A percentile compares a stretch with the other conserved stretches of the same genome.
Evolutionary conservation across 35 echinoderm and acorn worm genomes (phyloP).

Genomic region (Lytechinus pictus): DNA sequence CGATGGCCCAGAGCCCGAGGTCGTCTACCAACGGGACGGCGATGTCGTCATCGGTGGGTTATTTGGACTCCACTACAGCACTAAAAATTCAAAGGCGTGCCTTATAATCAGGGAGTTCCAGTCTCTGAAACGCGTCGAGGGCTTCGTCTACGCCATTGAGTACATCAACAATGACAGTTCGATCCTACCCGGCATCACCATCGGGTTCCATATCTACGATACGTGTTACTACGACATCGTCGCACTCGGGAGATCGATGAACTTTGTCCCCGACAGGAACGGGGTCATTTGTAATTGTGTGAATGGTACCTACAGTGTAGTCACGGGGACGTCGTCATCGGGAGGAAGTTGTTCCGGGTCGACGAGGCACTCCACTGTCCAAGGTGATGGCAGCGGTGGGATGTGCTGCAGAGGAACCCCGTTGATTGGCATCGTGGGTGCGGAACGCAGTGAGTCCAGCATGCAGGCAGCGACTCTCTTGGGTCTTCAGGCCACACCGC

Average conservation of each 20-base stretch:
- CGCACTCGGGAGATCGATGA: constrained; percentile 57
- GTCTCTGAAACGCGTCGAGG: constrained; percentile 75
- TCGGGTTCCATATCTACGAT: constrained; percentile 92
- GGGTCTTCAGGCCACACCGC: constrained; percentile 63
- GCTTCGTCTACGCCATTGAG: constrained; percentile 72
- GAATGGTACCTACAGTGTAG: not conserved
- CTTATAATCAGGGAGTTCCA: constrained; percentile 52
- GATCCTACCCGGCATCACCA: constrained; percentile 56
- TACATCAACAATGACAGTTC: constrained; percentile 60
- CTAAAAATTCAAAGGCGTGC: constrained; percentile 41
- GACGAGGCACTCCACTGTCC: not conserved
- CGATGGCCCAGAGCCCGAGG: constrained; percentile 48
- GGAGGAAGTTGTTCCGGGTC: not conserved
- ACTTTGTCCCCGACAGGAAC: constrained; percentile 58
- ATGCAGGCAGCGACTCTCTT: constrained; percentile 77
- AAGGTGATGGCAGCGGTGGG: not conserved
- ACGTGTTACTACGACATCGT: constrained; percentile 76
- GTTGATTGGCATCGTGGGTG: constrained; percentile 70
- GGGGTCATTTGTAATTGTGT: constrained; percentile 17
- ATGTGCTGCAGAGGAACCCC: not conserved
- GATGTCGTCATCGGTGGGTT: constrained; percentile 81
- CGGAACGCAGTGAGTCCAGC: constrained; percentile 68
- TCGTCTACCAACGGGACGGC: constrained; percentile 65
- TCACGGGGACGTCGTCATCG: not conserved
- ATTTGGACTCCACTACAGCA: constrained; percentile 74